phyloP scores from a whole-genome alignment of 2,113 vertebrate genomes.

The Colistium nudipinnis region DNA sequence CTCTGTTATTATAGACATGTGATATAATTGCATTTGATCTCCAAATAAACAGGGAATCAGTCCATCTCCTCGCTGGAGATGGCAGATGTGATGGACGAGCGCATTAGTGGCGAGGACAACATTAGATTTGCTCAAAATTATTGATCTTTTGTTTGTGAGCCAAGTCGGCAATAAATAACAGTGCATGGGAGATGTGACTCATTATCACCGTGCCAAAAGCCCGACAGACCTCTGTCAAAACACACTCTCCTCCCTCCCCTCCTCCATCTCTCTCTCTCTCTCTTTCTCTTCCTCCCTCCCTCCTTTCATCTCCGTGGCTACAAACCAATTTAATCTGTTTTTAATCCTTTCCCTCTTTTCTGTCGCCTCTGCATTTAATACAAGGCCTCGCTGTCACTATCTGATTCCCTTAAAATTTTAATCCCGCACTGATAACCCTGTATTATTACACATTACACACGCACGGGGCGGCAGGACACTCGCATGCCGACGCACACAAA shows the following conservation, averaged over 20 bases:
- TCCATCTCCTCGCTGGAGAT: constrained; percentile 82
- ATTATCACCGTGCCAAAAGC: constrained; percentile 84
- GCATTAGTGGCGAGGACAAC: constrained; percentile 85
- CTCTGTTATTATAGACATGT: constrained; percentile 82
- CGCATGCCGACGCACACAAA: constrained; percentile 17
- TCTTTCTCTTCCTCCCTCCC: constrained; percentile 48
- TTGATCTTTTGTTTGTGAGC: constrained; percentile 89
- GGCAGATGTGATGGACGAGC: constrained; percentile 86
- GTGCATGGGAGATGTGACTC: constrained; percentile 84
- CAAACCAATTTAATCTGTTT: constrained; percentile 80
- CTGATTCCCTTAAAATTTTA: constrained; percentile 85
- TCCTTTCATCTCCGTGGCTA: constrained; percentile 67
- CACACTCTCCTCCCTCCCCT: constrained; percentile 57
- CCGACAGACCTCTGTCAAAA: constrained; percentile 84
- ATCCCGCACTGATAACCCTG: constrained; percentile 82
- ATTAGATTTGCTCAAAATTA: constrained; percentile 90
- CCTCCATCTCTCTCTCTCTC: constrained; percentile 52
- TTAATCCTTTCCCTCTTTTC: constrained; percentile 82
- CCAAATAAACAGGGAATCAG: constrained; percentile 84
- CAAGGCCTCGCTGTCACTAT: constrained; percentile 80
- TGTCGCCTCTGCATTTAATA: constrained; percentile 75
- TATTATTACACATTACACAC: constrained; percentile 88
- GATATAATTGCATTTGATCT: constrained; percentile 86
- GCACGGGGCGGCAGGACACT: constrained; percentile 7
- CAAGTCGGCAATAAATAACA: constrained; percentile 86